phyloP scores from a whole-genome alignment of 2,888 invertebrate genomes.

The Callyntrura sp. region DNA sequence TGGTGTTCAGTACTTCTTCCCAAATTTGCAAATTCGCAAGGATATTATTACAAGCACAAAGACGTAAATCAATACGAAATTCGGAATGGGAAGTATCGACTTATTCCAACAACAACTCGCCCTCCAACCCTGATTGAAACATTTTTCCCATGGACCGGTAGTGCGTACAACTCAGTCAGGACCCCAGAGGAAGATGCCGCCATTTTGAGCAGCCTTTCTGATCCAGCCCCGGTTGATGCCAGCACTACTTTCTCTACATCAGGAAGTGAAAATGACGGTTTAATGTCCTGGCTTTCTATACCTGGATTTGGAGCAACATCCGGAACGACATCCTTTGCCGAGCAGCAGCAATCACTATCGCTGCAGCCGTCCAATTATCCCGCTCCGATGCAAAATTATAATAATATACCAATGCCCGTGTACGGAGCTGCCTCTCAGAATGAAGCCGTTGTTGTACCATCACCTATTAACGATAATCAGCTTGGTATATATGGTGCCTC shows the following conservation, averaged over 20 bases:
- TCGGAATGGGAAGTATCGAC: constrained; percentile 58
- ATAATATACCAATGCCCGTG: neutral
- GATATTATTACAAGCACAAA: constrained; percentile 24
- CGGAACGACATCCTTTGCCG: neutral
- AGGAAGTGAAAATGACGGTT: neutral
- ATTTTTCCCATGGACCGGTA: constrained; percentile 63
- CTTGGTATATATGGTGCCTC: neutral
- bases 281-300: constrained; percentile 45
- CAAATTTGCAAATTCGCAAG: constrained; percentile 33
- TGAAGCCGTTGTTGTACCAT: constrained; percentile 37
- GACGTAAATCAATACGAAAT: constrained; percentile 64
- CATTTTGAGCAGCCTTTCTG: constrained; percentile 71
- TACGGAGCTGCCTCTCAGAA: constrained; percentile 33
- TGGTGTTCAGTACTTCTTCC: constrained; percentile 41
- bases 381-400: neutral
- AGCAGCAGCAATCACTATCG: too few relatives aligned
- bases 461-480: constrained; percentile 22
- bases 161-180: constrained; percentile 58
- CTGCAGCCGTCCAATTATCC: too few relatives aligned
- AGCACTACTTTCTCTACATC: neutral
- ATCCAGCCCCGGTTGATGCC: neutral
- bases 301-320: constrained; percentile 49
- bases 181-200: constrained; percentile 72
- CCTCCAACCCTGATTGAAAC: constrained; percentile 69
- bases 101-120: constrained; percentile 60